A percentile compares a stretch with the other conserved stretches of the same genome.
phyloP scores from a whole-genome alignment of 2,113 vertebrate species.

The Lathamus discolor region DNA sequence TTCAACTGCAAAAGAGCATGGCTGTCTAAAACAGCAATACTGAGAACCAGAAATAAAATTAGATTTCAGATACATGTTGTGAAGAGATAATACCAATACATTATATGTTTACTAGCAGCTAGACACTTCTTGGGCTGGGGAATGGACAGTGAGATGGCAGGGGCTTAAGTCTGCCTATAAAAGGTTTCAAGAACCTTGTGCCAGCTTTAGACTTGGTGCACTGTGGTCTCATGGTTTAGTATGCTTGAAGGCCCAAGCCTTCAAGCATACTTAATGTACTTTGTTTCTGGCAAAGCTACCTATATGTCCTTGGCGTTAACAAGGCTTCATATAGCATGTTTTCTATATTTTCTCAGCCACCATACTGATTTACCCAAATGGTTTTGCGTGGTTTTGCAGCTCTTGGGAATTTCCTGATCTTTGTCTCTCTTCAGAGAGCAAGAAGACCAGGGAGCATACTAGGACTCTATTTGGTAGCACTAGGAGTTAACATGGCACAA shows the following conservation, averaged over 20 bases:
- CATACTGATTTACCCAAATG: background rate
- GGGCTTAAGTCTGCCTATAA: background rate
- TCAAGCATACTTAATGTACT: too few species aligned
- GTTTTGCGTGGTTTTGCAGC: background rate
- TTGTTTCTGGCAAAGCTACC: background rate
- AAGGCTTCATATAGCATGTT: background rate
- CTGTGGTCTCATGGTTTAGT: background rate
- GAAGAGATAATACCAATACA: background rate
- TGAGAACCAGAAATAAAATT: background rate
- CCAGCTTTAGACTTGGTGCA: rapidly evolving
- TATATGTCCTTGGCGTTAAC: background rate
- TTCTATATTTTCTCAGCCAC: background rate
- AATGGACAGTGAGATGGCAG: background rate
- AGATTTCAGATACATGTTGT: background rate
- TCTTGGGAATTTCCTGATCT: background rate
- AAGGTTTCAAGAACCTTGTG: background rate
- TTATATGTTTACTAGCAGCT: background rate
- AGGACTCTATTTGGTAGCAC: background rate
- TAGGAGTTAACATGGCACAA: background rate
- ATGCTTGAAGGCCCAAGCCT: background rate
- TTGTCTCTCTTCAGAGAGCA: background rate
- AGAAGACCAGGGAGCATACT: background rate
- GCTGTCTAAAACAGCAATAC: background rate
- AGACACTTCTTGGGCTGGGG: background rate
- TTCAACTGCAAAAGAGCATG: background rate